These are phyloP conservation scores for Zosterops borbonicus DNA, from an alignment of 2,113 vertebrate species.

Conservation along the genomic window DNA sequence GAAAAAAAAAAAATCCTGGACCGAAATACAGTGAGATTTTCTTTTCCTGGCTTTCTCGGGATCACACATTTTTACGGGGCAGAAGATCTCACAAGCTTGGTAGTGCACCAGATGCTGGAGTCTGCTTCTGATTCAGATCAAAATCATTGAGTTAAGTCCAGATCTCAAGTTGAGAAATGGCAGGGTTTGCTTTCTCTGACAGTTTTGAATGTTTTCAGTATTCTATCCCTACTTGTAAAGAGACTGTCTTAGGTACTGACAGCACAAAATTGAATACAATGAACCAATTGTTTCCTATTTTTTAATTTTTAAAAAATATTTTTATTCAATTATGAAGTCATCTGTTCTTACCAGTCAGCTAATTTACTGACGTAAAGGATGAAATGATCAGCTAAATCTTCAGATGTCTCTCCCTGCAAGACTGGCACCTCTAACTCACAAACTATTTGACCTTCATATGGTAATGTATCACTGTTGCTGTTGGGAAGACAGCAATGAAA, in stretches of 20 bases:
- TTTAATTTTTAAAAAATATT: background rate
- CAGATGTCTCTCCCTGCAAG: background rate
- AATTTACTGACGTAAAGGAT: background rate
- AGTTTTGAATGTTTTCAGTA: constrained; percentile 46
- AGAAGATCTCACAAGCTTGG: constrained; percentile 63
- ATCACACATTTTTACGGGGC: constrained; percentile 42
- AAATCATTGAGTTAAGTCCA: constrained; percentile 67
- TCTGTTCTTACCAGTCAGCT: background rate
- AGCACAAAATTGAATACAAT: background rate
- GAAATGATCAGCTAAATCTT: background rate
- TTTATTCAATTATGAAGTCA: background rate
- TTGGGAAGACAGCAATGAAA: background rate
- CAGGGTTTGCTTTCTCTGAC: constrained; percentile 60
- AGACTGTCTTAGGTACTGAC: constrained; percentile 36
- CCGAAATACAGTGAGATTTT: background rate
- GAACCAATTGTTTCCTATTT: background rate
- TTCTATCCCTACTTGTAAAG: constrained; percentile 34
- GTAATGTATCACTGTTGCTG: background rate
- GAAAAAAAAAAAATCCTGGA: background rate
- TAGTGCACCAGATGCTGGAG: constrained; percentile 64
- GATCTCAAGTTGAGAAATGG: constrained; percentile 61
- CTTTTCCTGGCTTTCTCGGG: constrained; percentile 2
- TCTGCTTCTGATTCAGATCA: constrained; percentile 69
- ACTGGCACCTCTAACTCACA: background rate
- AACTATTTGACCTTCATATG: background rate